A percentile compares a stretch with the other conserved stretches of the same genome.
phyloP scores from a whole-genome alignment of 2,113 vertebrate genomes.

The Alouatta palliata region DNA sequence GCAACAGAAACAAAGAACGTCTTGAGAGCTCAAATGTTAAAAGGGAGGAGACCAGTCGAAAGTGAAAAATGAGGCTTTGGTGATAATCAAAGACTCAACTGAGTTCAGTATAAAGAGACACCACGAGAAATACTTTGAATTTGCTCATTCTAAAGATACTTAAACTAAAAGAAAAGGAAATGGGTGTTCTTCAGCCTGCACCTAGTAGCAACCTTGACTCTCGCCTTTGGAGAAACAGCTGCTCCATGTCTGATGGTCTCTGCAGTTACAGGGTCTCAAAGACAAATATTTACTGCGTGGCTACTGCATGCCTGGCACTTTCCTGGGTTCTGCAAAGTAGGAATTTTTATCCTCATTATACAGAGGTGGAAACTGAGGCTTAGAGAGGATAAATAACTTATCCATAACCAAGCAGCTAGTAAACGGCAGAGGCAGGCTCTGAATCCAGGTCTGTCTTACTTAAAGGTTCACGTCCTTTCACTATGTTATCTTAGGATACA shows the following conservation, averaged over 20 bases:
- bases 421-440: background rate
- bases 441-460: background rate
- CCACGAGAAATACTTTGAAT: background rate
- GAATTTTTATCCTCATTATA: background rate
- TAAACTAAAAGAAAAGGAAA: background rate
- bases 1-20: conserved; percentile 63
- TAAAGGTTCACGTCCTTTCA: background rate
- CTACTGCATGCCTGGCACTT: background rate
- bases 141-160: conserved; percentile 3
- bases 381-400: background rate
- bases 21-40: conserved; percentile 8
- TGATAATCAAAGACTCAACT: conserved; percentile 26
- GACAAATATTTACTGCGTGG: background rate
- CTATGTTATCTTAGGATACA: background rate
- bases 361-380: conserved; percentile 22
- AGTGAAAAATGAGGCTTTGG: conserved; percentile 36
- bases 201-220: background rate
- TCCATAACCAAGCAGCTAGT: background rate
- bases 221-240: background rate
- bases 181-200: background rate
- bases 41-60: background rate
- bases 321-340: background rate
- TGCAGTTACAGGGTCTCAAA: background rate
- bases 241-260: background rate
- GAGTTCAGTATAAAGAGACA: background rate